phyloP scores from a whole-genome alignment of 1,140 invertebrate genomes.

The Daktulosphaira vitifoliae region DNA sequence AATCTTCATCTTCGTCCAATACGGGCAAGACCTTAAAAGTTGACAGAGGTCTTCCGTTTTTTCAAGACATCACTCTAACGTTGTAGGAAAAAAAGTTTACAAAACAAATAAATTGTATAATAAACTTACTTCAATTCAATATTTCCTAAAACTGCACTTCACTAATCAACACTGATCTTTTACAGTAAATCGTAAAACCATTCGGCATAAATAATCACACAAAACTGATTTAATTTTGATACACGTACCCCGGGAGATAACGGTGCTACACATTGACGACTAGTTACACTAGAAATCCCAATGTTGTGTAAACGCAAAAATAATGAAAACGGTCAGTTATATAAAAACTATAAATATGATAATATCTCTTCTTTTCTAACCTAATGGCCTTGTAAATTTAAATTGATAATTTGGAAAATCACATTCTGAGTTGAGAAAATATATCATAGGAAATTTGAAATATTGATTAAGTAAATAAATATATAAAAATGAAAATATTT shows the following conservation, averaged over 20 bases:
- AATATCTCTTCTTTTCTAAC: background rate
- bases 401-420: constrained; percentile 2
- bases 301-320: constrained; percentile 3
- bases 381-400: background rate
- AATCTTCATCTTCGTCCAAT: constrained; percentile 5
- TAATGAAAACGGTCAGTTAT: background rate
- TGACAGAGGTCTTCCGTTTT: constrained; percentile 19
- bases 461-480: background rate
- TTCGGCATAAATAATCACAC: background rate
- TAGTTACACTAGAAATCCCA: constrained; percentile 12
- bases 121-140: background rate
- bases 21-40: background rate
- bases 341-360: constrained; percentile 10
- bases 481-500: background rate
- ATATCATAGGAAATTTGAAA: background rate
- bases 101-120: background rate
- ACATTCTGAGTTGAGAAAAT: background rate
- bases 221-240: background rate
- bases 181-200: background rate
- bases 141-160: constrained; percentile 1
- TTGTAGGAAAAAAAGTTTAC: background rate
- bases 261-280: background rate
- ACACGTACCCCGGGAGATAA: background rate
- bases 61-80: constrained; percentile 15
- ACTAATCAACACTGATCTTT: background rate